Percentiles rank a stretch among this genome's conserved stretches.
These are phyloP conservation scores for Austrofundulus limnaeus DNA, from an alignment of 2,113 vertebrate species.

Conservation along the genomic window DNA sequence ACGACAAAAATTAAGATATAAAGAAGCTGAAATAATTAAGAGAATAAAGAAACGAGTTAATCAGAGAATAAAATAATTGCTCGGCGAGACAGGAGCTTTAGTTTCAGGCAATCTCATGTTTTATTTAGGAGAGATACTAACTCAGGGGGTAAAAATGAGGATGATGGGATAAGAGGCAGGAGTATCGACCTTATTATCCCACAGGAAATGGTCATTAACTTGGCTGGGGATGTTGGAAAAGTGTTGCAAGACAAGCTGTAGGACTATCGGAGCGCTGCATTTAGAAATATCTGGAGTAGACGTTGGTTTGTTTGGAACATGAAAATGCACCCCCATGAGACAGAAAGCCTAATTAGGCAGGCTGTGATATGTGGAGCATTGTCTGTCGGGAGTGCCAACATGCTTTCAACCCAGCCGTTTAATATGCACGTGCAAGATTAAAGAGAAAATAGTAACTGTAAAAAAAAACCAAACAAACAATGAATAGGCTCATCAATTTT, in stretches of 20 bases:
- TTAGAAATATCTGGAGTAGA: conserved; percentile 27
- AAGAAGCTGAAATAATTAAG: background rate
- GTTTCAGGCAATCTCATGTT: conserved; percentile 16
- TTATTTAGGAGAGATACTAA: background rate
- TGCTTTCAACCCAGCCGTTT: conserved; percentile 54
- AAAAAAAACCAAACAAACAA: conserved; percentile 54
- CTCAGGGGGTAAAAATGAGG: conserved; percentile 7
- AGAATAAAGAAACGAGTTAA: background rate
- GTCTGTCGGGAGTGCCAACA: conserved; percentile 47
- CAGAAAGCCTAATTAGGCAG: conserved; percentile 55
- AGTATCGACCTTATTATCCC: background rate
- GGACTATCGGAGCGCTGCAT: background rate
- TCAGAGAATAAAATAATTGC: background rate
- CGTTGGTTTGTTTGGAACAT: conserved; percentile 54
- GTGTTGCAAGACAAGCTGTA: background rate
- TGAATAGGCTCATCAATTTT: conserved; percentile 17
- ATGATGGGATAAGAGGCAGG: background rate
- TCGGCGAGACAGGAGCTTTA: conserved; percentile 17
- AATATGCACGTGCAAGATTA: conserved; percentile 74
- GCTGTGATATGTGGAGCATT: conserved; percentile 60
- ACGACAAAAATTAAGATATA: conserved; percentile 10
- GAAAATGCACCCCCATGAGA: conserved; percentile 31
- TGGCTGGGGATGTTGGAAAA: background rate
- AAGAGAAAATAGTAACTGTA: conserved; percentile 54
- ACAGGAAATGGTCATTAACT: background rate